Conservation (phyloP, 1,140 invertebrate species). For the Thaumetopoea pityocampa region DNA sequence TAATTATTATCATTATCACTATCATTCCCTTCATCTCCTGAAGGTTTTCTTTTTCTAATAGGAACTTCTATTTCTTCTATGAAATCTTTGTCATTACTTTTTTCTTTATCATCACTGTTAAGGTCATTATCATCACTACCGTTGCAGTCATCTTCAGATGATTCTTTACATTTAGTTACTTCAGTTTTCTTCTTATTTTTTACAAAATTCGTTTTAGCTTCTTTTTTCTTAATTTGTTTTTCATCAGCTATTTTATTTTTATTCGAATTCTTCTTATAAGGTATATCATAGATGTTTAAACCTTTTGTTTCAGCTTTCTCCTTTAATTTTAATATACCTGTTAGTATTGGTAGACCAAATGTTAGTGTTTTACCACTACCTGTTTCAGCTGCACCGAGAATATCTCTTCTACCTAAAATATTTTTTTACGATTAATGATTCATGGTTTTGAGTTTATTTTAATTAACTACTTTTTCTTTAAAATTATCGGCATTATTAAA, state of each 20-base stretch:
- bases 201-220: slow-evolving; percentile 22
- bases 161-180: slow-evolving; percentile 36
- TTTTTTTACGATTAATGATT: too few relatives aligned
- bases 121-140: slow-evolving; percentile 45
- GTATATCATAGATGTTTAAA: slow-evolving; percentile 58
- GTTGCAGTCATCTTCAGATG: slow-evolving; percentile 59
- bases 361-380: slow-evolving; percentile 98
- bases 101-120: slow-evolving; percentile 9
- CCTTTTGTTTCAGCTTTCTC: slow-evolving; percentile 52
- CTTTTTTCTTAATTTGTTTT: slow-evolving; percentile 39
- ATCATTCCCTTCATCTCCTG: slow-evolving; percentile 47
- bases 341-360: slow-evolving; percentile 95
- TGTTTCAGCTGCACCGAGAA: slow-evolving; percentile 98
- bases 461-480: too few relatives aligned
- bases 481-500: too few relatives aligned
- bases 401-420: too few relatives aligned
- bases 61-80: slow-evolving; percentile 53
- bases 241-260: slow-evolving; percentile 34
- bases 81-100: slow-evolving; percentile 30
- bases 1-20: slow-evolving; percentile 61
- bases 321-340: slow-evolving; percentile 87
- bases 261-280: slow-evolving; percentile 56
- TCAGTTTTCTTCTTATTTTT: slow-evolving; percentile 31
- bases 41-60: slow-evolving; percentile 34
- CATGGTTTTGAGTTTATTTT: too few relatives aligned